These are phyloP conservation scores for Desoria tigrina DNA, from an alignment of 2,888 invertebrate genomes.

Conservation along the genomic window DNA sequence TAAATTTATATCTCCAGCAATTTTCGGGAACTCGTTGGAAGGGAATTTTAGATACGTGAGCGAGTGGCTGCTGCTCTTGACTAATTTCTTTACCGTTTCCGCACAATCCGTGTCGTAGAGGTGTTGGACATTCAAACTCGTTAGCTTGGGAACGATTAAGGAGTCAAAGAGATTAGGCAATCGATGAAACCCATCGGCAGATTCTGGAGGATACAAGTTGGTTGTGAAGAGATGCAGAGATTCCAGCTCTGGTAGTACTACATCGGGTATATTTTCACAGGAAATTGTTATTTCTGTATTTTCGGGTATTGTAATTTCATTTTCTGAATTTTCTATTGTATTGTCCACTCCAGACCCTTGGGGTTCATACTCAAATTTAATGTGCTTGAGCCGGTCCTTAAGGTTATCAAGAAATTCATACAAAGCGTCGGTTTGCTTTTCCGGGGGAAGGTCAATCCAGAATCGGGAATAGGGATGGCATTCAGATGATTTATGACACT, in stretches of 20 bases:
- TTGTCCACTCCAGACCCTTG: neutral
- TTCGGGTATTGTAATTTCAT: neutral
- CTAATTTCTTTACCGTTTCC: slow-evolving; percentile 23
- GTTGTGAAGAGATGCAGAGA: slow-evolving; percentile 39
- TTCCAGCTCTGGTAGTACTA: slow-evolving; percentile 20
- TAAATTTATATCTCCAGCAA: neutral
- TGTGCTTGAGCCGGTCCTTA: slow-evolving; percentile 11
- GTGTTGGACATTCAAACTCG: slow-evolving; percentile 30
- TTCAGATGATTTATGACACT: slow-evolving; percentile 2
- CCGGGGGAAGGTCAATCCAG: slow-evolving; percentile 8
- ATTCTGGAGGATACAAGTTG: slow-evolving; percentile 30
- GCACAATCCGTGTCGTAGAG: slow-evolving; percentile 40
- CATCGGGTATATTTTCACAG: neutral
- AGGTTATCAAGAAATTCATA: slow-evolving; percentile 8
- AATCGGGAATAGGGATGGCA: slow-evolving; percentile 18
- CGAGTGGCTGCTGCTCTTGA: slow-evolving; percentile 12
- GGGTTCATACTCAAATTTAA: slow-evolving; percentile 17
- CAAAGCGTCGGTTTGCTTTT: neutral
- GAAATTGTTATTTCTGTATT: neutral
- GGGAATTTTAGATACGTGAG: slow-evolving; percentile 38
- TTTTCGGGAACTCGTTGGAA: slow-evolving; percentile 21
- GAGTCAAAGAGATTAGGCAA: slow-evolving; percentile 21
- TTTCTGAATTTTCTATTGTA: neutral
- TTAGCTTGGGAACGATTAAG: slow-evolving; percentile 25
- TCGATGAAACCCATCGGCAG: slow-evolving; percentile 11